These are phyloP conservation scores for Cynaeus angustus DNA, from an alignment of 2,888 invertebrate species.

Conservation along the genomic window DNA sequence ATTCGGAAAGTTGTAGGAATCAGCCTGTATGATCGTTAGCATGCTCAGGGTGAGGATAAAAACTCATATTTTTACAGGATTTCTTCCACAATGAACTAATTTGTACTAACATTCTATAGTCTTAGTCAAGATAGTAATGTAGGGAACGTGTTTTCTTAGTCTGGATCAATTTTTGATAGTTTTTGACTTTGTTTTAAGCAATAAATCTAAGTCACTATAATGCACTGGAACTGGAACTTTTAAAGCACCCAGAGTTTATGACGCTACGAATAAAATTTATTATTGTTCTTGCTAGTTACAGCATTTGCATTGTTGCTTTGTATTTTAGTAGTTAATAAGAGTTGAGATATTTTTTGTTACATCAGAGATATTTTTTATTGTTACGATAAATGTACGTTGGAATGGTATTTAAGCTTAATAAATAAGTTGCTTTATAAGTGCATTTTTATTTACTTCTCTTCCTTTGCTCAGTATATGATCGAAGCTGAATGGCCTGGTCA, in stretches of 20 bases:
- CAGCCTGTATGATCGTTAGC: conserved; percentile 3
- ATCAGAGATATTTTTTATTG: conserved; percentile 21
- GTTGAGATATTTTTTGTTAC: conserved; percentile 28
- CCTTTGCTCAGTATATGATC: conserved; percentile 83
- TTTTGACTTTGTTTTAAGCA: conserved; percentile 10
- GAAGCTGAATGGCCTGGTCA: conserved; percentile 91
- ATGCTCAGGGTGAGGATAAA: conserved; percentile 15
- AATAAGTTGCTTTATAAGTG: conserved; percentile 38
- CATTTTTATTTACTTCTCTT: not conserved
- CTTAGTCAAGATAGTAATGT: not conserved
- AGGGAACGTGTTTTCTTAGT: not conserved
- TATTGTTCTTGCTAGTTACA: conserved; percentile 29
- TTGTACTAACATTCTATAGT: conserved; percentile 8
- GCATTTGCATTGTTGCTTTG: conserved; percentile 18
- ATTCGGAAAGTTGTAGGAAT: too few relatives aligned
- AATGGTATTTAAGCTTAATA: conserved; percentile 53
- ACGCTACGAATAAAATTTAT: not conserved
- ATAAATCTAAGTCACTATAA: conserved; percentile 16
- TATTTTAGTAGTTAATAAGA: conserved; percentile 16
- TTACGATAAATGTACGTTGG: conserved; percentile 37
- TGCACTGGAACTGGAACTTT: not conserved
- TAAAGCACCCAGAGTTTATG: conserved; percentile 16
- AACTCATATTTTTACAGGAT: conserved; percentile 4
- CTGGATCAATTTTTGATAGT: not conserved
- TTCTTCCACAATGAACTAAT: not conserved